Base-by-base conservation (phyloP, 2,797 vertebrate species). In the Sebastes taczanowskii region DNA sequence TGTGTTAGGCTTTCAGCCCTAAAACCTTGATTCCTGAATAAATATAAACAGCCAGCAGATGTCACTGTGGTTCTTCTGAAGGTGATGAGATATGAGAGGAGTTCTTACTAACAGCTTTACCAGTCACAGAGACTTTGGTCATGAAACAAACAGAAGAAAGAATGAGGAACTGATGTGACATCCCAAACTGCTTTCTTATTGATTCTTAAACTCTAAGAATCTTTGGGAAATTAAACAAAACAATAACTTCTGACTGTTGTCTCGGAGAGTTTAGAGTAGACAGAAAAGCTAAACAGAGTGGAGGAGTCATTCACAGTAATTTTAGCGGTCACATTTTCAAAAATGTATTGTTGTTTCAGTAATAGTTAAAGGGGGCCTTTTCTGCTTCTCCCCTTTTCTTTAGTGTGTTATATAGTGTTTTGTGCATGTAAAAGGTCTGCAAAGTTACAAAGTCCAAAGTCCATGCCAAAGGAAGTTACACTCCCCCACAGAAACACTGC, bases 21-120 rank as follows among this genome's bases (percentile, higher is more conserved):
- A 4, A 62, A 65, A 22, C 6, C 1, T 25, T 61, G 0, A 16
- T 30, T 25, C 1, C 10, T 75, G 46, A 22, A 64, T 25, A 11
- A 30, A 35, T 25, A 22, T 2, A 32, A 70, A 16, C 7, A 49
- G 11, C 88, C 93, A 92, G 79, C 76, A 93, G 93, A 69, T 89
- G 91, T 89, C 89, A 59, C 85, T 93, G 80, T 89, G 81, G 1
- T 53, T 80, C 86, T 52, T 86, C 80, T 52, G 49, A 49, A 63
- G 2, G 7, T 29, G 13, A 22, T 3, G 5, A 52, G 3, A 66
- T 11, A n/a, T 7, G 65, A 32, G 11, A 29, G 0, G n/a, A 13
- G 16, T 11, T 62, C 23, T 29, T 5, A 20, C 46, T 3, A 10
- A 30, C 53, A 0, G n/a, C 35, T 0, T 42, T 10, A 11, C 8